Conservation (phyloP, 2,113 vertebrate genomes). For the Gnathochromis pfefferi region DNA sequence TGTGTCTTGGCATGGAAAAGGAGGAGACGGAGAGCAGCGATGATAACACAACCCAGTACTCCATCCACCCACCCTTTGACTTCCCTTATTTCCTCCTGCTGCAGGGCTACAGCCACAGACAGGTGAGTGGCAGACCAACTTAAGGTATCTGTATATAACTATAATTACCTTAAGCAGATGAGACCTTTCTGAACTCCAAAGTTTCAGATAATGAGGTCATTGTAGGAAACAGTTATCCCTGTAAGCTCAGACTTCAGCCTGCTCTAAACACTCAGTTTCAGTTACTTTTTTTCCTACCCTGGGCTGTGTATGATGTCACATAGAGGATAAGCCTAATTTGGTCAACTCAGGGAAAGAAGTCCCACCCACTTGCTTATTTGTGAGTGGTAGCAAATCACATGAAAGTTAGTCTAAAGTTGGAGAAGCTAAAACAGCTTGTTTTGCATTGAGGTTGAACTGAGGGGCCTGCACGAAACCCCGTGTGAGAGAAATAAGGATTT, state of each 20-base stretch:
- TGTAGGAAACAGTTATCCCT: background rate
- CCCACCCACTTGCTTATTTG: background rate
- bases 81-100: slow-evolving; percentile 76
- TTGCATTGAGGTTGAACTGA: background rate
- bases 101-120: slow-evolving; percentile 70
- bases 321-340: background rate
- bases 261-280: background rate
- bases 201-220: background rate
- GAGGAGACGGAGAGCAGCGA: slow-evolving; percentile 76
- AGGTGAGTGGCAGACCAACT: slow-evolving; percentile 15
- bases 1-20: slow-evolving; percentile 63
- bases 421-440: background rate
- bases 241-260: background rate
- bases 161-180: background rate
- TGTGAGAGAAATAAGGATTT: background rate
- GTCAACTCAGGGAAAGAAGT: background rate
- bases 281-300: background rate
- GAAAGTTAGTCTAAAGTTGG: background rate
- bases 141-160: background rate
- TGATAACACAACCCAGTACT: slow-evolving; percentile 73
- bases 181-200: background rate
- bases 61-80: slow-evolving; percentile 71
- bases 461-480: too few species aligned
- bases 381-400: background rate
- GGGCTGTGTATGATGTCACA: background rate